phyloP scores from a whole-genome alignment of 2,797 vertebrate species.

The Petrocephalus sullivani region DNA sequence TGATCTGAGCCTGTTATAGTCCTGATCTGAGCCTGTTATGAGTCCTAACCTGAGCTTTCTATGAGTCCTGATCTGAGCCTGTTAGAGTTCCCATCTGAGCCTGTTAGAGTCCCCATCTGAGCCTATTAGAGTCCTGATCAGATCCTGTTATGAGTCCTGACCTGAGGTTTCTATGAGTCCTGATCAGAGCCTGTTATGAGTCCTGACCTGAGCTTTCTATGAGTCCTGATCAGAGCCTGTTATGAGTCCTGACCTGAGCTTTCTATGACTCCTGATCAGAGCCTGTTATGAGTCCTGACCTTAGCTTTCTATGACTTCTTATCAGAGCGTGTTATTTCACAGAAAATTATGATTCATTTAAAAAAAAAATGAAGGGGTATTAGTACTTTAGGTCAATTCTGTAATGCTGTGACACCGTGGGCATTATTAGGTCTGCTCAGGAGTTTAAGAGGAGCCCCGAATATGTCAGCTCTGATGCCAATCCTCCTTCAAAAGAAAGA shows the following conservation, averaged over 20 bases:
- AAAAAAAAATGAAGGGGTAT: not conserved
- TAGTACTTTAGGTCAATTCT: not conserved
- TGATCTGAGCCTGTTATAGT: too few relatives aligned
- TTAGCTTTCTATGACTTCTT: not conserved
- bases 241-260: too few relatives aligned
- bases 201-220: not conserved
- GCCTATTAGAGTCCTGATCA: not conserved
- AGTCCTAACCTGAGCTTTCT: not conserved
- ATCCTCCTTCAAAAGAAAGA: too few relatives aligned
- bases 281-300: not conserved
- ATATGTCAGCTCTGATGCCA: too few relatives aligned
- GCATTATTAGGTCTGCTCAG: too few relatives aligned
- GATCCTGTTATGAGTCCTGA: too few relatives aligned
- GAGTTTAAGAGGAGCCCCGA: too few relatives aligned
- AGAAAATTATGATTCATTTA: not conserved
- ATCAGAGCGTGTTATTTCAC: not conserved
- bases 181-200: not conserved
- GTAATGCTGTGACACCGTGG: not conserved
- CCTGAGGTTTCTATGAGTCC: too few relatives aligned
- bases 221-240: too few relatives aligned
- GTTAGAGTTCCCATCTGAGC: not conserved
- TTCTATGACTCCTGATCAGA: too few relatives aligned
- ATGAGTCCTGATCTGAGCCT: not conserved
- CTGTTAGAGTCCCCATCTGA: not conserved
- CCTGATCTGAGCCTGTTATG: too few relatives aligned